phyloP scores from a whole-genome alignment of 2,113 vertebrate species.

The Melanerpes formicivorus region DNA sequence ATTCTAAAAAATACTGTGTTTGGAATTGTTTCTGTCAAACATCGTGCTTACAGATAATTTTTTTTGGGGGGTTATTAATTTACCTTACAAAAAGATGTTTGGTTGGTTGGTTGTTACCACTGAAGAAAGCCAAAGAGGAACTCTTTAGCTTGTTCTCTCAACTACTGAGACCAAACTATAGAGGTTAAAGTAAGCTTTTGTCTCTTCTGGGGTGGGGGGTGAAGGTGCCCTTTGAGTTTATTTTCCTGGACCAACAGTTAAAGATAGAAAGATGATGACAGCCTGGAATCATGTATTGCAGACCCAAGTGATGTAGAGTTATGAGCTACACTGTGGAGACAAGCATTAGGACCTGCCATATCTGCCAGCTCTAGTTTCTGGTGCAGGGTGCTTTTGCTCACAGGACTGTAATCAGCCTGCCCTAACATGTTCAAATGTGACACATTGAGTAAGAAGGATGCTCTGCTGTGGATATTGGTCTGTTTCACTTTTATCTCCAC shows the following conservation, averaged over 20 bases:
- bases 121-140: not conserved
- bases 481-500: not conserved
- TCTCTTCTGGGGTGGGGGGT: not conserved
- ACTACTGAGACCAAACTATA: not conserved
- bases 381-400: rapidly evolving
- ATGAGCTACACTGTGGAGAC: not conserved
- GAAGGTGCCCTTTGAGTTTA: not conserved
- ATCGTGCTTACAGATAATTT: not conserved
- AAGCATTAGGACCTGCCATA: rapidly evolving
- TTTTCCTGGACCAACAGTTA: not conserved
- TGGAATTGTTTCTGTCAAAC: not conserved
- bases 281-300: not conserved
- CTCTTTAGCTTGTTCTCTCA: not conserved
- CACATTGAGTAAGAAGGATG: rapidly evolving
- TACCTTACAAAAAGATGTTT: not conserved
- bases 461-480: not conserved
- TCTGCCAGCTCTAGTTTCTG: not conserved
- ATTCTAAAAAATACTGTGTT: not conserved
- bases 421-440: rapidly evolving
- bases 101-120: not conserved
- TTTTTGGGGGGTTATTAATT: not conserved
- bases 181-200: not conserved
- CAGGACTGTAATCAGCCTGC: not conserved
- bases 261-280: not conserved
- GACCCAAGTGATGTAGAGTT: not conserved